These are phyloP conservation scores for Spheniscus humboldti DNA, from an alignment of 2,797 vertebrate genomes.

Conservation along the genomic window DNA sequence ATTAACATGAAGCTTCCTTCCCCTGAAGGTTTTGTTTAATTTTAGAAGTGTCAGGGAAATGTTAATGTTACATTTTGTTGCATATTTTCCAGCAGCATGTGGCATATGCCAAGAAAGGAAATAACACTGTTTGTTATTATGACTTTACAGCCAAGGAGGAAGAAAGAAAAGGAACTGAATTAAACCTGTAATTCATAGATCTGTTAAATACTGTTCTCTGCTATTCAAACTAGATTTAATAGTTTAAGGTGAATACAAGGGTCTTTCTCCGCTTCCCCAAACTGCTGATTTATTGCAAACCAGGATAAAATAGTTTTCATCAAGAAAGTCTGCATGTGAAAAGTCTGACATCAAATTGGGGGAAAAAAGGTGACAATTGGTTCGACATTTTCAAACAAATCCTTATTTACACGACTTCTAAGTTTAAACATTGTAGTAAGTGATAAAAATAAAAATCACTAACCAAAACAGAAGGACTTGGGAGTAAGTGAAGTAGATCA, in stretches of 20 bases:
- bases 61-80: constrained; percentile 5
- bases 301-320: background rate
- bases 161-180: background rate
- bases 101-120: constrained; percentile 41
- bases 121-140: constrained; percentile 18
- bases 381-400: background rate
- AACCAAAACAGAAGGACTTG: background rate
- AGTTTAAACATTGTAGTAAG: background rate
- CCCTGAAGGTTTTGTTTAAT: constrained; percentile 46
- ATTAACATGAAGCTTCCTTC: constrained; percentile 35
- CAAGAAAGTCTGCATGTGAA: background rate
- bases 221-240: background rate
- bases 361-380: background rate
- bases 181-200: background rate
- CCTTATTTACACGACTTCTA: background rate
- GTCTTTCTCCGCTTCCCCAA: background rate
- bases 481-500: background rate
- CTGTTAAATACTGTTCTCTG: background rate
- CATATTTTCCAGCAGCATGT: constrained; percentile 46
- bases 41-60: constrained; percentile 48
- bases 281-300: background rate
- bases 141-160: constrained; percentile 15
- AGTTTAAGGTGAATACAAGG: background rate
- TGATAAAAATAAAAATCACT: background rate
- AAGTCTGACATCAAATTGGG: background rate